These are phyloP conservation scores for Mesocentrotus franciscanus DNA, from an alignment of 53 echinoderm and acorn worm genomes.

Conservation along the genomic window DNA sequence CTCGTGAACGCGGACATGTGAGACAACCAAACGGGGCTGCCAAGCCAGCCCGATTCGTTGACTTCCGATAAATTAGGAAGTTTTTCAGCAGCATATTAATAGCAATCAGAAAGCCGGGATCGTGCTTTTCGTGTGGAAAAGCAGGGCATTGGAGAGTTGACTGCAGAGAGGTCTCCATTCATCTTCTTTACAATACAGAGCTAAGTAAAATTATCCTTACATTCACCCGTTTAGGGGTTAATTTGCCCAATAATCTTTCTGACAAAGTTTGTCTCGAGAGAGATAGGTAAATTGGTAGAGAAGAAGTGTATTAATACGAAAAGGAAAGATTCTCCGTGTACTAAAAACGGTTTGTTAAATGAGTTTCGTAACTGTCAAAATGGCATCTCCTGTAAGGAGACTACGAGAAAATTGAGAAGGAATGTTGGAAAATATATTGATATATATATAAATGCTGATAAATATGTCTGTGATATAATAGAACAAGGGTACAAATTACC, in stretches of 20 bases:
- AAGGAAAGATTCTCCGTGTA: neutral
- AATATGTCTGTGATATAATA: neutral
- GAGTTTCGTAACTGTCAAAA: neutral
- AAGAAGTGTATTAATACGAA: neutral
- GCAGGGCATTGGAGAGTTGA: constrained; percentile 23
- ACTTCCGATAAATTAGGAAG: neutral
- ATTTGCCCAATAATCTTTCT: no score
- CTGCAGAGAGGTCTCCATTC: neutral
- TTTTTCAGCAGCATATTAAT: constrained; percentile 35
- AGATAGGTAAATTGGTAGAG: neutral
- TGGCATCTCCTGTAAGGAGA: neutral
- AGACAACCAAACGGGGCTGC: constrained; percentile 19
- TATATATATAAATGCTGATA: neutral
- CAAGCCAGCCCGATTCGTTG: constrained; percentile 28
- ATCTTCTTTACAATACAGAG: neutral
- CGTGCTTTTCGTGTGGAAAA: constrained; percentile 29
- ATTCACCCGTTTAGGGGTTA: no score
- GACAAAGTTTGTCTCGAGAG: no score
- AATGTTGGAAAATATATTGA: neutral
- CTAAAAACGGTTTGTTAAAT: neutral
- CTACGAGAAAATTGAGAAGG: neutral
- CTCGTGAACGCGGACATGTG: neutral
- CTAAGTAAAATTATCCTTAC: neutral
- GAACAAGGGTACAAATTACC: neutral
- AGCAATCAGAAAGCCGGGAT: constrained; percentile 21